These are phyloP conservation scores for Tachysurus vachellii DNA, from an alignment of 2,113 vertebrate genomes.

Conservation along the genomic window DNA sequence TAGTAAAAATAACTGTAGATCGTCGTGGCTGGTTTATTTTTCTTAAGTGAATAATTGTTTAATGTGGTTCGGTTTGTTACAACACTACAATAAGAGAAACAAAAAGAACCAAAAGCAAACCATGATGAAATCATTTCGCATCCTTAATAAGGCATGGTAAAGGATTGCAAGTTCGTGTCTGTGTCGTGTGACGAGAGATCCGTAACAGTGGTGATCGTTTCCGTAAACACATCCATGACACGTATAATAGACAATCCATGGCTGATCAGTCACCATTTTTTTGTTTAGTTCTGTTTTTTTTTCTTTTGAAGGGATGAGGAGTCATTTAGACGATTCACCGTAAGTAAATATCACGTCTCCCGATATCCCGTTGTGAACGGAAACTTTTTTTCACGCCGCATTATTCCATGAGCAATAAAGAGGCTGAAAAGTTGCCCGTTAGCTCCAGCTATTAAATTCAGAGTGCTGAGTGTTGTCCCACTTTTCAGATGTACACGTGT, in stretches of 20 bases:
- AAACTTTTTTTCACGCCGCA: neutral
- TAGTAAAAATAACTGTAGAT: neutral
- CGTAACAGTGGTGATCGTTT: conserved; percentile 34
- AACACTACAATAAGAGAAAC: conserved; percentile 62
- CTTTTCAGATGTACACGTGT: neutral
- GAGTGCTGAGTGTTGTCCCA: conserved; percentile 9
- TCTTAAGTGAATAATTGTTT: conserved; percentile 47
- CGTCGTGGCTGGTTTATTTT: conserved; percentile 30
- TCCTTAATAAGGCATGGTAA: conserved; percentile 43
- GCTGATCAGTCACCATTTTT: conserved; percentile 42
- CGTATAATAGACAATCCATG: conserved; percentile 42
- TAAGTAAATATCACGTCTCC: neutral
- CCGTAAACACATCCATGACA: conserved; percentile 44
- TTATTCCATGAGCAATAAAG: neutral
- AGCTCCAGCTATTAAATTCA: conserved; percentile 19
- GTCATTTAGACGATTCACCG: conserved; percentile 31
- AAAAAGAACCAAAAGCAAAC: conserved; percentile 57
- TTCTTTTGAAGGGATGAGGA: neutral
- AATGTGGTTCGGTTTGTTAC: conserved; percentile 55
- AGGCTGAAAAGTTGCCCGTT: conserved; percentile 25
- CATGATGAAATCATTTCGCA: conserved; percentile 37
- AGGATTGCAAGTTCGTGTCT: conserved; percentile 32
- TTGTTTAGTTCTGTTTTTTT: neutral
- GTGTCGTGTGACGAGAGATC: conserved; percentile 22
- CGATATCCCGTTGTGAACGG: neutral